Evolutionary conservation across 2,888 invertebrate species (phyloP), one percentile per base, ranked within the genome.

Genomic region (Mimumesa dahlbomi): DNA sequence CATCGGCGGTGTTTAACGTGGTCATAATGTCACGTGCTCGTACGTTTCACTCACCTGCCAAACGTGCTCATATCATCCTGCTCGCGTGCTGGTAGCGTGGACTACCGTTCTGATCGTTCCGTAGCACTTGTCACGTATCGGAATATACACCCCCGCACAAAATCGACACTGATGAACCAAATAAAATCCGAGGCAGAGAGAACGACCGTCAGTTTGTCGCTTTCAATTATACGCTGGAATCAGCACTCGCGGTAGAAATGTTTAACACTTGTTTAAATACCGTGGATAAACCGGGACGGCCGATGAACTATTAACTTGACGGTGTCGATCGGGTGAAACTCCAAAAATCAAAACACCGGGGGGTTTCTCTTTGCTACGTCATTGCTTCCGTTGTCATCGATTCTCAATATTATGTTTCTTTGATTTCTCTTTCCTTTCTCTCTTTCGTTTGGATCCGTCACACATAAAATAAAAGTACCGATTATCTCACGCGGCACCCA

Each of bases 51-150:
- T 89, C 88, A 89, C 89, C 89, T 88, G 85, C 85, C 85, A 83
- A 88, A 83, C 83, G 88, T 86, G 87, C 88, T 89, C 89, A 89
- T 89, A 86, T 87, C 87, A 88, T 88, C 82, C 82, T 87, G 86
- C 81, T 79, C 80, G 84, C 76, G 80, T 70, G 78, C 73, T 73
- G 78, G 78, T 78, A 78, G 75, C 70, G 58, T 62, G 61, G 75
- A 70, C 70, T 75, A 75, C 75, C 77, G 69, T 53, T 66, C 48
- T n/a, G 71, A 50, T 72, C 59, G 67, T 61, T 52, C 64, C 65
- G 62, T 58, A 73, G 59, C 82, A 81, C 83, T 70, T 67, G 77
- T 79, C 79, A 79, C 79, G 74, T 66, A 75, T 66, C 59, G 59
- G 43, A 59, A 21, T 46, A 59, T 59, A 58, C 81, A 81, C 75